Conservation (phyloP, 2,888 invertebrate species). For the Macaria liturata region DNA sequence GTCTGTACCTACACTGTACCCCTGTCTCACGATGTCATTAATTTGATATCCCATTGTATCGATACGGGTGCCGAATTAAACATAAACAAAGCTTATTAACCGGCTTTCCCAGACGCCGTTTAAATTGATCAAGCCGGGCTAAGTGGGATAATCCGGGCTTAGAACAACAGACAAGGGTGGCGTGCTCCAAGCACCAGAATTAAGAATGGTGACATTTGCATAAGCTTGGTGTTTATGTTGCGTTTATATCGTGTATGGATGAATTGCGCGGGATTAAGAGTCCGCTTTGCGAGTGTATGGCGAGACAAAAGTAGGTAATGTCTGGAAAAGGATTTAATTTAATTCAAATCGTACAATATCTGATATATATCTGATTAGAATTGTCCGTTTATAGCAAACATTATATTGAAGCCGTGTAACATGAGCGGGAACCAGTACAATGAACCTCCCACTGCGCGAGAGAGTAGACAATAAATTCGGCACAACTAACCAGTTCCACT, state of each 20-base stretch:
- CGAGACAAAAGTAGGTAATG: too few species aligned
- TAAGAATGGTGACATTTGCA: constrained; percentile 25
- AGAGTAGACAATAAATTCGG: constrained; percentile 31
- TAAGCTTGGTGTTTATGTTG: constrained; percentile 15
- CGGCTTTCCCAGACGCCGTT: constrained; percentile 52
- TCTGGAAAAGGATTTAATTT: too few species aligned
- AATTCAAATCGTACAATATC: too few species aligned
- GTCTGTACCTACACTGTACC: too few species aligned
- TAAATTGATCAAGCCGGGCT: constrained; percentile 59
- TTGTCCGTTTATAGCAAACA: too few species aligned
- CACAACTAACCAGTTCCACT: constrained; percentile 24
- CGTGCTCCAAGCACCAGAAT: constrained; percentile 26
- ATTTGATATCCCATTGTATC: not conserved
- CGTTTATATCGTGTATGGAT: constrained; percentile 9
- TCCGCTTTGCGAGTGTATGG: not conserved
- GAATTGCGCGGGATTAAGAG: not conserved
- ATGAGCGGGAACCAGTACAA: too few species aligned
- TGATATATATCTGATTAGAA: too few species aligned
- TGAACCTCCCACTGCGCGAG: constrained; percentile 1
- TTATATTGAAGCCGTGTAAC: too few species aligned
- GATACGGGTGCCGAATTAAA: constrained; percentile 43
- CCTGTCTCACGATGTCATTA: too few species aligned
- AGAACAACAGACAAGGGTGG: constrained; percentile 37
- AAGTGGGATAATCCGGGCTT: constrained; percentile 58
- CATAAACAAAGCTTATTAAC: constrained; percentile 57